A percentile compares a stretch with the other conserved stretches of the same genome.
Conservation (phyloP, 2,113 vertebrate species). For the Mugil cephalus region DNA sequence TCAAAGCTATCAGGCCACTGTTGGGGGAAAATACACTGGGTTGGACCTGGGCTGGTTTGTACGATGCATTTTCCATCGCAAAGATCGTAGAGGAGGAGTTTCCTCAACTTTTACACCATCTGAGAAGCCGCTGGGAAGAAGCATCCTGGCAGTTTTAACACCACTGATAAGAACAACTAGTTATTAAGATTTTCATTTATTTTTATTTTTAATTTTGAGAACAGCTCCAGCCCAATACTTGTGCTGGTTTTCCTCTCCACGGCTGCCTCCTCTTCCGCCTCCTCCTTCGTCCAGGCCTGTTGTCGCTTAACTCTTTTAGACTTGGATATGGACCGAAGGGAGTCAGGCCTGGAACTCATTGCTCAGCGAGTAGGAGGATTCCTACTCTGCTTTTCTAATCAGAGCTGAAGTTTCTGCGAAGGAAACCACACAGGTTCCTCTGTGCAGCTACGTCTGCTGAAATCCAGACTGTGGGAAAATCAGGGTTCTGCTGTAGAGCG, state of each 20-base stretch:
- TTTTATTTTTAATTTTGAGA: too few species aligned
- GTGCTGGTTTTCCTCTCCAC: conserved; percentile 17
- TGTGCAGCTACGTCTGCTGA: conserved; percentile 44
- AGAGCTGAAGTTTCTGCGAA: conserved; percentile 61
- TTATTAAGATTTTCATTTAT: too few species aligned
- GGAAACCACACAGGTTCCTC: conserved; percentile 62
- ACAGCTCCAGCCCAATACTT: not conserved
- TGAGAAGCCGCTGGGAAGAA: not conserved
- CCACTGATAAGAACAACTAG: not conserved
- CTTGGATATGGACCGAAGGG: conserved; percentile 58
- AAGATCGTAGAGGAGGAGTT: not conserved
- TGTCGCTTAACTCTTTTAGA: conserved; percentile 61
- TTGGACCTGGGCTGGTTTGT: too few species aligned
- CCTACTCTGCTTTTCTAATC: conserved; percentile 82
- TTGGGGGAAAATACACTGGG: not conserved
- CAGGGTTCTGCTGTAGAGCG: conserved; percentile 49
- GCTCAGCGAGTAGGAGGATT: conserved; percentile 76
- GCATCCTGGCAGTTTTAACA: not conserved
- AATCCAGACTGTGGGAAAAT: conserved; percentile 78
- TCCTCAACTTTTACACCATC: not conserved
- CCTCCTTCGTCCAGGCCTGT: conserved; percentile 60
- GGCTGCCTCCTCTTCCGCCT: conserved; percentile 50
- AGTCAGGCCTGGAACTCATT: conserved; percentile 73
- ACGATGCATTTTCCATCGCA: not conserved
- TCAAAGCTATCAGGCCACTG: conserved; percentile 59